Evolutionary conservation across 2,113 vertebrate species (phyloP), one percentile per base, ranked within the genome.

Genomic region (Phylloscopus trochiloides): DNA sequence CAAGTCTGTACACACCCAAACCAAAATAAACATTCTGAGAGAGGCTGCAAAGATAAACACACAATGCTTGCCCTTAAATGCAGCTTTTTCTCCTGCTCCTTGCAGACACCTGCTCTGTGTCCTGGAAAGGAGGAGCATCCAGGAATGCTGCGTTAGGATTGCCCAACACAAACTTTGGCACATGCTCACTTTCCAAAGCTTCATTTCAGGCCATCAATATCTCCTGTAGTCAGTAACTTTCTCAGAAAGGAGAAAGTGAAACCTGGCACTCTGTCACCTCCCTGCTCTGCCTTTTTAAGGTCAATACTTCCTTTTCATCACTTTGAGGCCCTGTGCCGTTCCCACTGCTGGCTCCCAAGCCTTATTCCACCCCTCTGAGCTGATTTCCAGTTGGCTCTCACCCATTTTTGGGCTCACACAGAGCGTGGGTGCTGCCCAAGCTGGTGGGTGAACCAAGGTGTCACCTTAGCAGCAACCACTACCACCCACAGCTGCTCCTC

Each of bases 21-120:
- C 22, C 59, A 66, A 95, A 94, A 83, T 17, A 95, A 94, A 76
- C 75, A 31, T 38, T 54, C 45, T 31, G 79, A 58, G 58, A 58
- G 58, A 83, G 58, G 63, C 59, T 82, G 63, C 14, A 29, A 38
- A 90, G 82, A 70, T 26, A 77, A 92, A 83, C 55, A 28, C 59
- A 25, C 32, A n/a, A 17, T n/a, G 20, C 14, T 51, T 42, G 10
- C 51, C 47, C 38, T 66, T 15, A 43, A 86, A 86, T 54, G 51
- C 55, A n/a, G 43, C 20, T 7, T 80, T 70, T 79, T 45, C 28
- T 45, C 11, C 38, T 12, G 0, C 9, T 65, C 47, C 25, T 80
- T 18, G 3, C 14, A 42, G 71, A 17, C 52, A 79, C 71, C 73
- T 86, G 66, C 42, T 70, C 55, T 0, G 0, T 54, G 66, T 42